Evolutionary conservation across 1,140 invertebrate genomes (phyloP).

Genomic region (Hyles euphorbiae): DNA sequence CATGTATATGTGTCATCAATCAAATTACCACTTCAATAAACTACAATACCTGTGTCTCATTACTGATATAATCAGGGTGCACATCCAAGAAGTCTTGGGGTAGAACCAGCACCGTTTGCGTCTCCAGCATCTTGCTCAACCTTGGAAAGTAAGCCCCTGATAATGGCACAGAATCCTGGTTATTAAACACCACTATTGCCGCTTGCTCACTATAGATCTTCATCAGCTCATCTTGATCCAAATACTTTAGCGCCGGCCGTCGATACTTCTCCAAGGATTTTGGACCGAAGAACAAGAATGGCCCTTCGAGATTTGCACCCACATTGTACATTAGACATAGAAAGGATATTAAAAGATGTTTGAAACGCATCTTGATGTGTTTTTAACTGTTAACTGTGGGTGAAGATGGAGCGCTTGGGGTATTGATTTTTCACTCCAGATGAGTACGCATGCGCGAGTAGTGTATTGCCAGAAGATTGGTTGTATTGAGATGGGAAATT

Average conservation of each 20-base stretch:
- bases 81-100: constrained; percentile 75
- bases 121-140: constrained; percentile 69
- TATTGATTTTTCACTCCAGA: background rate
- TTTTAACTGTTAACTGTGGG: background rate
- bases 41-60: constrained; percentile 63
- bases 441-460: too few species aligned
- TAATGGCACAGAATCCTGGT: constrained; percentile 64
- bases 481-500: too few species aligned
- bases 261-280: constrained; percentile 63
- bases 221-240: constrained; percentile 68
- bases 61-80: constrained; percentile 75
- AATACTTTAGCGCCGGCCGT: constrained; percentile 65
- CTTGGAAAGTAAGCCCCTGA: constrained; percentile 62
- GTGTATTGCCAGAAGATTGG: too few species aligned
- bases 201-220: constrained; percentile 62
- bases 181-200: constrained; percentile 71
- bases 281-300: constrained; percentile 77
- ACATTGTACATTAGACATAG: constrained; percentile 17
- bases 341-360: constrained; percentile 3
- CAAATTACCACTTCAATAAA: too few species aligned
- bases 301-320: constrained; percentile 69
- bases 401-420: too few species aligned
- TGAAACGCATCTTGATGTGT: constrained; percentile 21
- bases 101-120: constrained; percentile 63
- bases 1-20: too few species aligned